Percentiles rank a stretch among this genome's conserved stretches.
Conservation (phyloP, 2,113 vertebrate species). For the Amphilophus citrinellus region DNA sequence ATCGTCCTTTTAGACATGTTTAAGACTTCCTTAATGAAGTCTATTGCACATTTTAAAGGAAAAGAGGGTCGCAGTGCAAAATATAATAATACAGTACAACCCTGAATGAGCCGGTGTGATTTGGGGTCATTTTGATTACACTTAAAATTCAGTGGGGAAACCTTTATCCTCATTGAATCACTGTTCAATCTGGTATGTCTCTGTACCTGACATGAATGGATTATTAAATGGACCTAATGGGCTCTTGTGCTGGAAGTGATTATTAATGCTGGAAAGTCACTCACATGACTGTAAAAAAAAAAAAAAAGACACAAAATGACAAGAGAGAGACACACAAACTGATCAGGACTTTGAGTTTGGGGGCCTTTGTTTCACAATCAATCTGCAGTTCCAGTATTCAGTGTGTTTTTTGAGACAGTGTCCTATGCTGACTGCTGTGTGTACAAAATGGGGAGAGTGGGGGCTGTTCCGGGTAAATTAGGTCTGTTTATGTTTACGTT, state of each 20-base stretch:
- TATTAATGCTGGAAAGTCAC: not conserved
- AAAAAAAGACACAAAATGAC: not conserved
- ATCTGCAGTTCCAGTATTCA: constrained; percentile 18
- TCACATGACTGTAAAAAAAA: not conserved
- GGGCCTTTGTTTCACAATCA: not conserved
- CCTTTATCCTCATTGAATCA: not conserved
- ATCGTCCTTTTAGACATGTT: not conserved
- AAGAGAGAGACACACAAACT: not conserved
- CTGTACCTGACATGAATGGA: constrained; percentile 16
- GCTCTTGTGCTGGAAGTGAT: not conserved
- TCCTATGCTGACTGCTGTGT: constrained; percentile 25
- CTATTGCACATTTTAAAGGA: not conserved
- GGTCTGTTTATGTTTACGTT: constrained; percentile 72
- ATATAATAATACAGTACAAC: not conserved
- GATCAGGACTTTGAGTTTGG: not conserved
- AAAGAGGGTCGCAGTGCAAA: not conserved
- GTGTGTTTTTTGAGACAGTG: constrained; percentile 67
- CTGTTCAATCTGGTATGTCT: constrained; percentile 3
- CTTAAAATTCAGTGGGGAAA: constrained; percentile 2
- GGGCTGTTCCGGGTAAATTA: constrained; percentile 35
- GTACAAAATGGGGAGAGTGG: constrained; percentile 4
- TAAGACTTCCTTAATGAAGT: not conserved
- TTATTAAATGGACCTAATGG: constrained; percentile 3
- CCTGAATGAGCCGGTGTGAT: not conserved
- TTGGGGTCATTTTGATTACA: not conserved